Evolutionary conservation across 2,888 invertebrate genomes (phyloP), one percentile per base, ranked within the genome.

Genomic region (Agrotis ipsilon): DNA sequence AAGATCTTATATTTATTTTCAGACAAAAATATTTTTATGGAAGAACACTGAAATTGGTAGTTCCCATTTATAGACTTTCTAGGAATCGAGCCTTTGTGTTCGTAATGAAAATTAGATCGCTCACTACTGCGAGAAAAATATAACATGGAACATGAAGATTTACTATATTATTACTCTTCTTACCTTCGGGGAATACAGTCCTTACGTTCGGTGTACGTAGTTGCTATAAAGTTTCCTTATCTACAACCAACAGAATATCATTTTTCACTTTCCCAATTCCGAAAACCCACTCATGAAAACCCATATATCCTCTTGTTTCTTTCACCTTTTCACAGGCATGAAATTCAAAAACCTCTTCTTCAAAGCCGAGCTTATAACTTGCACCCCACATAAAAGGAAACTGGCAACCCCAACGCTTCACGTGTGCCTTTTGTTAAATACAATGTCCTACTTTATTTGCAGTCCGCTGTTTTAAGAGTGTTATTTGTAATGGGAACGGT

Each of bases 361-460:
- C 9, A 24, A 57, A 67, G 21, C 24, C 24, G 19, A 55, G 78
- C 63, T 75, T 72, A 63, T 81, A 68, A 70, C 70, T 76, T 74
- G 66, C 13, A 49, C 70, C 75, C 11, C 14, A 64, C 49, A 72
- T 54, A 68, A 80, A 75, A 64, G 68, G 51, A 46, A 73, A 55
- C 69, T 68, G 72, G 60, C 70, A 76, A 66, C 71, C 57, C 68
- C 57, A 76, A 69, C 68, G 62, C 57, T 69, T 60, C 73, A 82
- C 72, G 73, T 75, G 74, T 69, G 74, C 80, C 82, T 80, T 85
- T 86, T 82, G 86, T 86, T 69, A 70, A 82, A 83, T 68, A 79
- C 84, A 70, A 72, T 68, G 70, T 76, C 75, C 68, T 65, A 73
- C 72, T 78, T 79, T 83, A 85, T 84, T 85, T 81, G 60, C 68